Conservation (phyloP, 30 jellyfish, hydroid and myxozoan genomes). For the Clytia hemisphaerica region DNA sequence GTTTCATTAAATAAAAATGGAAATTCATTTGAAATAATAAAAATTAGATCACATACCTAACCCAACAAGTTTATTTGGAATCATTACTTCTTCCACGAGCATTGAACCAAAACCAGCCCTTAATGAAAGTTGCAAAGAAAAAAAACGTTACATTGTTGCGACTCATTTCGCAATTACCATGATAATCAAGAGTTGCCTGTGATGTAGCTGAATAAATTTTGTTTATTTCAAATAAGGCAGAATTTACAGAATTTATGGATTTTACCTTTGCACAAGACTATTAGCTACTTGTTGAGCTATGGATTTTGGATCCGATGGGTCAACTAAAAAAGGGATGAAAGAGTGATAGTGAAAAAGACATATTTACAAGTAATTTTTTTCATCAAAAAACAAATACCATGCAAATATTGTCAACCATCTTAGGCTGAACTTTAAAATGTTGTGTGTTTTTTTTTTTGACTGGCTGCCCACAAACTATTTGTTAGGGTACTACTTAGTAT, state of each 20-base stretch:
- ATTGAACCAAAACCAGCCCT: constrained; percentile 96
- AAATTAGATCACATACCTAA: constrained; percentile 33
- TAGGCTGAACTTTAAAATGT: not conserved
- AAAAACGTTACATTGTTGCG: not conserved
- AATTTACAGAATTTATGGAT: too few species aligned
- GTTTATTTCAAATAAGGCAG: not conserved
- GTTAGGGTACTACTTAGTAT: too few species aligned
- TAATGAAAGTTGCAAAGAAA: too few species aligned
- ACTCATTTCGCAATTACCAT: not conserved
- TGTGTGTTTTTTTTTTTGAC: not conserved
- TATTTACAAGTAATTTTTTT: constrained; percentile 2
- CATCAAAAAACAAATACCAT: not conserved
- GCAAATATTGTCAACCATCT: not conserved
- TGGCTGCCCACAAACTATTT: constrained; percentile 26
- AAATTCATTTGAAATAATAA: too few species aligned
- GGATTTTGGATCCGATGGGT: constrained; percentile 62
- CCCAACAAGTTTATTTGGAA: constrained; percentile 90
- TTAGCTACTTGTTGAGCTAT: constrained; percentile 92
- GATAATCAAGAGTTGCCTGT: not conserved
- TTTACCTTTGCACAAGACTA: constrained; percentile 81
- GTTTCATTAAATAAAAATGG: too few species aligned
- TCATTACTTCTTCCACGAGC: constrained; percentile 78
- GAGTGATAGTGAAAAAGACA: not conserved
- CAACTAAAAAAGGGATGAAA: constrained; percentile 16
- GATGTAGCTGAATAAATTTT: not conserved